These are phyloP conservation scores for Leptinotarsa juncta DNA, from an alignment of 2,888 invertebrate species.

Conservation along the genomic window DNA sequence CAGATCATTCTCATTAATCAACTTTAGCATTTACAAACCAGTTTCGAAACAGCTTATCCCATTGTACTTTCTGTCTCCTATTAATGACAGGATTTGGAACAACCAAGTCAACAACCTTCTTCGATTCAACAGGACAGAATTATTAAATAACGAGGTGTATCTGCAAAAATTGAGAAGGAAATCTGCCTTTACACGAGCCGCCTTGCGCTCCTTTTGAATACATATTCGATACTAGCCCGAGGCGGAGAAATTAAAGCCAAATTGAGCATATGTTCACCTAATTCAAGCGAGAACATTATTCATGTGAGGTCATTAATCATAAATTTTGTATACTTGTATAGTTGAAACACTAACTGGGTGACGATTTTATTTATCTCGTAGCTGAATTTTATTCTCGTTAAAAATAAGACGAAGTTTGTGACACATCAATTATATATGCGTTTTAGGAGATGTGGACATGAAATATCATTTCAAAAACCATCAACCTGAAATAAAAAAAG, in stretches of 20 bases:
- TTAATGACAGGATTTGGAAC: background rate
- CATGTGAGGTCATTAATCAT: background rate
- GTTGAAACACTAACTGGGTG: background rate
- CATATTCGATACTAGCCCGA: background rate
- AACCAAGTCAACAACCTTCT: background rate
- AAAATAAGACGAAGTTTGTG: background rate
- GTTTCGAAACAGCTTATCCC: background rate
- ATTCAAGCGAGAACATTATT: background rate
- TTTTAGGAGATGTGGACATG: too few species aligned
- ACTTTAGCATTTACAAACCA: too few species aligned
- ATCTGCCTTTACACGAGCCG: background rate
- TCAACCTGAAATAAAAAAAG: too few species aligned
- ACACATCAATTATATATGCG: too few species aligned
- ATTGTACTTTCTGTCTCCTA: background rate
- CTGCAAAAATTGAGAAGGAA: background rate
- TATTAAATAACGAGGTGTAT: constrained; percentile 2
- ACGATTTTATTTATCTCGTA: background rate
- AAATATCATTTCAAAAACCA: too few species aligned
- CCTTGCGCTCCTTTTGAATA: background rate
- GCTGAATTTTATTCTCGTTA: background rate
- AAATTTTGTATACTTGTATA: background rate
- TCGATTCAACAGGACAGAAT: background rate
- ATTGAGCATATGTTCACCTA: constrained; percentile 4
- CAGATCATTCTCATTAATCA: too few species aligned
- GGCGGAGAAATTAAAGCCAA: constrained; percentile 19